Evolutionary conservation across 2,888 invertebrate genomes (phyloP), one percentile per base, ranked within the genome.

Genomic region (Mongoloraphidia duomilia): DNA sequence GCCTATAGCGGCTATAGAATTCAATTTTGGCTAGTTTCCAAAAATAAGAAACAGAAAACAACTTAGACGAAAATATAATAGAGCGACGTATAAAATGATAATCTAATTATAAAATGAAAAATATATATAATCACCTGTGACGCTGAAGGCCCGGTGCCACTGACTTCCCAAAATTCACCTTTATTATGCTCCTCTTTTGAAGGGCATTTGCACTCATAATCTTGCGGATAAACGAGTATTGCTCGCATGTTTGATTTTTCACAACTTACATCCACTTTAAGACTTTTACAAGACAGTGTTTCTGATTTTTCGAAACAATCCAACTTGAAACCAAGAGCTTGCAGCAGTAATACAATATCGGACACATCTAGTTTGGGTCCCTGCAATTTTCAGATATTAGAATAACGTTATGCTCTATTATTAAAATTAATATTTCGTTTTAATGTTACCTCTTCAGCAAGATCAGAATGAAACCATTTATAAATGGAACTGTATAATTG

Each of bases 151-250:
- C 45, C 45, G n/a, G 26, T 17, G 8, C 45, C 45, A 14, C 37
- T 45, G 10, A 45, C 38, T 45, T 45, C 45, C 45, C 45, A 45
- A 45, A 45, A 45, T 45, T 45, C 38, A 8, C 45, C 45, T 9
- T 26, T 38, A 26, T 33, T 34, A 8, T 45, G 37, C 8, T 45
- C n/a, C 11, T 26, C 45, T n/a, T 26, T 35, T 3, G 41, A n/a
- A 11, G 45, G 45, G 38, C 45, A 45, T 45, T 45, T 45, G 26
- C 45, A 45, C 3, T 13, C 13, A 26, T 26, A 26, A 37, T n/a
- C 14, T 36, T 17, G 17, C 8, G 38, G 45, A 10, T 34, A 37
- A 8, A 14, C 36, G 14, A 45, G 37, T n/a, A 45, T 17, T 8
- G 45, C 45, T 33, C 38, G 37, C 14, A 45, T 37, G 14, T 45